These are phyloP conservation scores for Dendrolimus houi DNA, from an alignment of 2,888 invertebrate genomes.

Conservation along the genomic window DNA sequence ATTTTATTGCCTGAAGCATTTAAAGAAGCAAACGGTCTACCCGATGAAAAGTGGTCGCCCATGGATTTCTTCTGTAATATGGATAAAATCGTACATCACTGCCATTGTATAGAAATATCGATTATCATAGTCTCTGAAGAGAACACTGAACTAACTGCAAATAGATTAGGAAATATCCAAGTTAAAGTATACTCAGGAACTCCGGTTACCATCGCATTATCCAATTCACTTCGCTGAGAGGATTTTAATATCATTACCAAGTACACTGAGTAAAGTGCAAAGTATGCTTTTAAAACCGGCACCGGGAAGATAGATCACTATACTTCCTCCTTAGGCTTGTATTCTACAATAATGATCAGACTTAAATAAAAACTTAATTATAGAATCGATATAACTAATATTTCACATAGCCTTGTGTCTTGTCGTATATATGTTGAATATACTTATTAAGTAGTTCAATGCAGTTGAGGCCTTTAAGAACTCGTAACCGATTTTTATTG, in stretches of 20 bases:
- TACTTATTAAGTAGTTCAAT: no score
- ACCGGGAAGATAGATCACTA: neutral
- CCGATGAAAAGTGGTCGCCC: no score
- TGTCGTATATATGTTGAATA: no score
- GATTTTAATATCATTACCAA: neutral
- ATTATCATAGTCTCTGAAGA: slow-evolving; percentile 1
- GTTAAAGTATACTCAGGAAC: neutral
- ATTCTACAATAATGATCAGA: no score
- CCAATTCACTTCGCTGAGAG: neutral
- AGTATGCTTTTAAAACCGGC: neutral
- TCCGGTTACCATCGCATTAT: neutral
- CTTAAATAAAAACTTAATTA: no score
- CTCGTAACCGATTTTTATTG: no score
- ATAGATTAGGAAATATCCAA: neutral
- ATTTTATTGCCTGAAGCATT: no score
- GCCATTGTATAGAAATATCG: neutral
- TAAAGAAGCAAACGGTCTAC: no score
- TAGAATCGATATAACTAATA: no score
- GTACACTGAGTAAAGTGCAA: slow-evolving; percentile 1
- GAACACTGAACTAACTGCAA: neutral
- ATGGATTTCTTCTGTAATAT: no score
- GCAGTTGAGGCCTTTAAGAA: no score
- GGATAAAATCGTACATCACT: neutral
- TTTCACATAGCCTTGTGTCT: no score
- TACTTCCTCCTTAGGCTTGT: neutral